Percentiles rank a stretch among this genome's conserved stretches.
These are phyloP conservation scores for Drosophila dives DNA, from an alignment of 2,888 invertebrate species.

Conservation along the genomic window DNA sequence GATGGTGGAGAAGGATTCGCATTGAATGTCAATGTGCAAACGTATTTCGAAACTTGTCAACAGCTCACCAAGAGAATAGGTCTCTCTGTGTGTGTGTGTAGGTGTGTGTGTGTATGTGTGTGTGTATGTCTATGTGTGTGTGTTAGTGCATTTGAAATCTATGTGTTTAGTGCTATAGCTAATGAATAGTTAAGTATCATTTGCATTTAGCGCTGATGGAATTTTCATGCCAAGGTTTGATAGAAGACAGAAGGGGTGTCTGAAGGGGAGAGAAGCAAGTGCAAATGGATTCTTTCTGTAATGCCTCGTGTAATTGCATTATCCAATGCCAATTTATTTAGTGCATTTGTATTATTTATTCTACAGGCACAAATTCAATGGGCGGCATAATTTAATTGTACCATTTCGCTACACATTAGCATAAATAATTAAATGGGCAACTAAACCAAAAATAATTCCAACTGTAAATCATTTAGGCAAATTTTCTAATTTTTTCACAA, in stretches of 20 bases:
- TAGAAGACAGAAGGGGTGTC: not conserved
- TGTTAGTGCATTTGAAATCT: constrained; percentile 45
- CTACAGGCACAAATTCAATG: constrained; percentile 19
- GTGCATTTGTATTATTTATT: constrained; percentile 24
- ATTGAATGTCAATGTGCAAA: constrained; percentile 49
- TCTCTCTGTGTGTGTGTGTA: constrained; percentile 17
- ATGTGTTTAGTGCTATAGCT: constrained; percentile 33
- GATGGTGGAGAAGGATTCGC: constrained; percentile 36
- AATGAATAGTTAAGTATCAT: constrained; percentile 65
- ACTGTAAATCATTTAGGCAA: not conserved
- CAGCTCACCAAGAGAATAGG: constrained; percentile 36
- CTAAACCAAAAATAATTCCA: not conserved
- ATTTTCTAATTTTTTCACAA: not conserved
- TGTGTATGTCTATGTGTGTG: not conserved
- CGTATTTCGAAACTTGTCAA: constrained; percentile 49
- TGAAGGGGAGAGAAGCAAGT: not conserved
- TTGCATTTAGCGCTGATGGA: constrained; percentile 59
- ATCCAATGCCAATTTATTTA: constrained; percentile 29
- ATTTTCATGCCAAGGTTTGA: constrained; percentile 47
- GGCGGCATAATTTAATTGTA: constrained; percentile 25
- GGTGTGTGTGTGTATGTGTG: not conserved
- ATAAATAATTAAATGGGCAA: constrained; percentile 18
- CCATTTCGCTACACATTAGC: constrained; percentile 26
- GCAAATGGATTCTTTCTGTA: constrained; percentile 26
- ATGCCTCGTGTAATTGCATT: constrained; percentile 39